Base-by-base conservation (phyloP, 2,888 invertebrate species). In the Elysia crispata region DNA sequence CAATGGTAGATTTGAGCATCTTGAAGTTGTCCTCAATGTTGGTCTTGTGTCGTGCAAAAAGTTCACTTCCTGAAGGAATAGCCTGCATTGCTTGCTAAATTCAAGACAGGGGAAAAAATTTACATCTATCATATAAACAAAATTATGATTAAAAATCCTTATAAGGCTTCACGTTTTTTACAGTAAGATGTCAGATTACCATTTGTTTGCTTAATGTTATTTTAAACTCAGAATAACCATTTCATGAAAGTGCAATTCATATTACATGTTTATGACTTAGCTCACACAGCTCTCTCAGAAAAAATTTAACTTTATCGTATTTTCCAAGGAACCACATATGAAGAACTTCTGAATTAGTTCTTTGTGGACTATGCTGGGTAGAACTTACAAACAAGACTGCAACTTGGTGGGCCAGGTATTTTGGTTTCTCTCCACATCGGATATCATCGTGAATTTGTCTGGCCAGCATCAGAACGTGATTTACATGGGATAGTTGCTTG, bases 361-460 rank as follows among this genome's bases (percentile, higher is more conserved):
- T n/a, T n/a, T n/a, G n/a, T n/a, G n/a, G n/a, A n/a, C 15, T 25
- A 8, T 13, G 33, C 70, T n/a, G 64, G 18, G n/a, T n/a, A 11
- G 41, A 77, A 86, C 89, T 88, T 82, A 89, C 89, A 87, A 88
- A 88, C 1, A 89, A 79, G 25, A 89, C 82, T 20, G 89, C 87
- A 11, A 89, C 82, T 77, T 90, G 89, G 77, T 90, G 89, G 31
- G 89, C 88, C 23, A 90, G 84, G 79, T 90, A 89, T 81, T 89
- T 90, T 73, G 87, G 87, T 28, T 87, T 86, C 1, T 84, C 67
- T n/a, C 84, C 82, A 33, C 83, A 84, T 18, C 74, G 69, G 20
- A 86, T 80, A 80, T 90, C 89, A 60, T 83, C 85, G 77, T 88
- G 86, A 18, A 90, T 86, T 82, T 89, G 89, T 20, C 85, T 80